Percentiles rank a stretch among this genome's conserved stretches.
phyloP scores from a whole-genome alignment of 2,113 vertebrate species.

The Propithecus coquereli region DNA sequence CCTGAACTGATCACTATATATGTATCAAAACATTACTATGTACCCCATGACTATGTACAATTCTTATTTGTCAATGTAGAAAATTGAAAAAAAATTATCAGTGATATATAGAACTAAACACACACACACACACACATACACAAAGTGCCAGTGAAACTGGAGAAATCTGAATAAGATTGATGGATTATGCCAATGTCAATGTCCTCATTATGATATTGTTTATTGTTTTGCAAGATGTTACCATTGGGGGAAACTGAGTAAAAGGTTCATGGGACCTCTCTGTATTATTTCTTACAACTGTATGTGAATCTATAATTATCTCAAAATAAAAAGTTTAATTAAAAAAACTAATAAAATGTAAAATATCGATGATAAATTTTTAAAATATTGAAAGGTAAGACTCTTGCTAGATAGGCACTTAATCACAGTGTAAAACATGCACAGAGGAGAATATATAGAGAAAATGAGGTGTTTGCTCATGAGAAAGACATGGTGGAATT shows the following conservation, averaged over 20 bases:
- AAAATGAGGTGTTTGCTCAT: background rate
- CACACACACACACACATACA: background rate
- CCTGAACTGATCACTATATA: too few species aligned
- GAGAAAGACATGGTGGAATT: background rate
- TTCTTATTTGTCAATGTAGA: too few species aligned
- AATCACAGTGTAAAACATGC: background rate
- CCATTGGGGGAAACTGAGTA: background rate
- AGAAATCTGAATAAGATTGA: background rate
- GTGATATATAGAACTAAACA: background rate
- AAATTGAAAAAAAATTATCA: too few species aligned
- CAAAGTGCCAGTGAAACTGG: background rate
- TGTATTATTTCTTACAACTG: background rate
- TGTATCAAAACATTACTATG: too few species aligned
- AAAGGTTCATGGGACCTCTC: background rate
- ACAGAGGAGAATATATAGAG: background rate
- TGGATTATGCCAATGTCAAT: background rate
- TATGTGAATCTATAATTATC: background rate
- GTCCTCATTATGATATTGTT: background rate
- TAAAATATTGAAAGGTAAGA: background rate
- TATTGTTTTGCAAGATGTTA: background rate
- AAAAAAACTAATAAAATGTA: background rate
- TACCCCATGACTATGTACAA: too few species aligned
- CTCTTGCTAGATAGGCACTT: background rate
- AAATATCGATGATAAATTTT: background rate
- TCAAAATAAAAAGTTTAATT: slow-evolving; percentile 8